phyloP scores from a whole-genome alignment of 2,888 invertebrate genomes.

The Spisula subtruncata region DNA sequence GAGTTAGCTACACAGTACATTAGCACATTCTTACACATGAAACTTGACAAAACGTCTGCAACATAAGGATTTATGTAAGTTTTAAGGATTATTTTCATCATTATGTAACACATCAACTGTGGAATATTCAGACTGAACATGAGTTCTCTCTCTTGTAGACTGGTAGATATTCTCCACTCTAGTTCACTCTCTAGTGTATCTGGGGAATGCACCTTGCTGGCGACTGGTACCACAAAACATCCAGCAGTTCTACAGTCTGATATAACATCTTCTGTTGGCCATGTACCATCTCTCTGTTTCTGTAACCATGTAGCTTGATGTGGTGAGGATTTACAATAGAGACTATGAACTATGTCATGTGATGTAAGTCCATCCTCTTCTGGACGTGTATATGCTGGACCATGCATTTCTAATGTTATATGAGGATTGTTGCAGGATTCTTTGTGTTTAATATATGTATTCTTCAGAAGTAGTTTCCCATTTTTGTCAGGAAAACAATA shows the following conservation, averaged over 20 bases:
- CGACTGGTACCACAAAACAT: slow-evolving; percentile 18
- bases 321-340: background rate
- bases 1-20: slow-evolving; percentile 10
- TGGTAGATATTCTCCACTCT: slow-evolving; percentile 34
- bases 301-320: background rate
- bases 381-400: background rate
- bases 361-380: background rate
- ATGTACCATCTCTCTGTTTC: background rate
- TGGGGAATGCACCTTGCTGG: background rate
- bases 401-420: background rate
- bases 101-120: background rate
- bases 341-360: background rate
- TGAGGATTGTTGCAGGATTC: background rate
- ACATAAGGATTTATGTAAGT: background rate
- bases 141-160: background rate
- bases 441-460: background rate
- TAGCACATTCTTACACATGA: slow-evolving; percentile 18
- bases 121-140: slow-evolving; percentile 5
- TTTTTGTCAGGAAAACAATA: too few species aligned
- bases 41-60: background rate
- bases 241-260: background rate
- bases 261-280: too few species aligned
- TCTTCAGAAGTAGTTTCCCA: background rate
- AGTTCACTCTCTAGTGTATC: background rate
- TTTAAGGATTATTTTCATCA: slow-evolving; percentile 20